phyloP scores from a whole-genome alignment of 1,140 invertebrate species.

The Zelostemma sp. region DNA sequence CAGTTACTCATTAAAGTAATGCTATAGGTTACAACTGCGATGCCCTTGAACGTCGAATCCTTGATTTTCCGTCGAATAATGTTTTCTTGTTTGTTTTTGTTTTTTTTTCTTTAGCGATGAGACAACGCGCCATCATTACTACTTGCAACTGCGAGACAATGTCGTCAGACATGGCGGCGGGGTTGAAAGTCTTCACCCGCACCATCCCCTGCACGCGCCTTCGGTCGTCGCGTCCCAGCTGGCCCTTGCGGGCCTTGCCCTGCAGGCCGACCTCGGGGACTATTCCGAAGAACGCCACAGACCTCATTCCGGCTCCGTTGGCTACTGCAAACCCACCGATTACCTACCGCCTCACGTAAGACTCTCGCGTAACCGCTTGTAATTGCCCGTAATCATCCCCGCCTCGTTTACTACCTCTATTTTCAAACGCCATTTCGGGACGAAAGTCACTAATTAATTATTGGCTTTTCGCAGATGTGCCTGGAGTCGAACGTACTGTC shows the following conservation, averaged over 20 bases:
- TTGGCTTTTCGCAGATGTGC: slow-evolving; percentile 65
- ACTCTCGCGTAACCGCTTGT: too few relatives aligned
- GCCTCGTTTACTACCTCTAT: not conserved
- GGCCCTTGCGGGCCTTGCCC: slow-evolving; percentile 85
- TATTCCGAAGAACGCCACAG: slow-evolving; percentile 72
- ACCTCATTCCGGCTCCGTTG: slow-evolving; percentile 74
- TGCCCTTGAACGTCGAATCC: too few relatives aligned
- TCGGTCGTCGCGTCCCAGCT: slow-evolving; percentile 72
- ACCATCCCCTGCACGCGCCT: slow-evolving; percentile 76
- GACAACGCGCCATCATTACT: slow-evolving; percentile 91
- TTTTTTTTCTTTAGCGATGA: slow-evolving; percentile 78
- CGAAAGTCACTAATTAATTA: too few relatives aligned
- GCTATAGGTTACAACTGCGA: slow-evolving; percentile 4
- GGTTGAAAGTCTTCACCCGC: slow-evolving; percentile 71
- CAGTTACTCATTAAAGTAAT: slow-evolving; percentile 16
- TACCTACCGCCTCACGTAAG: slow-evolving; percentile 76
- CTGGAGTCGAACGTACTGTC: slow-evolving; percentile 73
- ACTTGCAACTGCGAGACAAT: slow-evolving; percentile 93
- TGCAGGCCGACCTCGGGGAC: slow-evolving; percentile 93
- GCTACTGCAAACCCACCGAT: slow-evolving; percentile 86
- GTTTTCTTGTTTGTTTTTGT: too few relatives aligned
- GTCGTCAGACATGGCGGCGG: slow-evolving; percentile 78
- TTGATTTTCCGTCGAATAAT: too few relatives aligned
- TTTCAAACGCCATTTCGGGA: too few relatives aligned
- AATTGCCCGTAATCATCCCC: too few relatives aligned